Percentiles rank a stretch among this genome's conserved stretches.
phyloP scores from a whole-genome alignment of 1,140 invertebrate genomes.

The Cydia amplana region DNA sequence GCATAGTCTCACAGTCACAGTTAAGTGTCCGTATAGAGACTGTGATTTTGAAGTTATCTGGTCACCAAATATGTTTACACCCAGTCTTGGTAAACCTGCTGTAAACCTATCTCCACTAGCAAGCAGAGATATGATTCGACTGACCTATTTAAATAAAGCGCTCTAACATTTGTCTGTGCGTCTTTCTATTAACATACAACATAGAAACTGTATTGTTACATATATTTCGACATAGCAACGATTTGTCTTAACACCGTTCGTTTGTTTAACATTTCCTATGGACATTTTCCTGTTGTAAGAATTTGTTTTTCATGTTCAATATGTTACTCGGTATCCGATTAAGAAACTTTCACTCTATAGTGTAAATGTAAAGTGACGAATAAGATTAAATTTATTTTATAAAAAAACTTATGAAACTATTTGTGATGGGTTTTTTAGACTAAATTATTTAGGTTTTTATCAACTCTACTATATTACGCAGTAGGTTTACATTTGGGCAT shows the following conservation, averaged over 20 bases:
- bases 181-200: constrained; percentile 30
- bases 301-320: background rate
- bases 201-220: constrained; percentile 27
- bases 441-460: too few species aligned
- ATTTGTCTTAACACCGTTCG: constrained; percentile 28
- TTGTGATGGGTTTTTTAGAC: too few species aligned
- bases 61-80: too few species aligned
- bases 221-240: constrained; percentile 21
- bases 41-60: too few species aligned
- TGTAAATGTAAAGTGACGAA: too few species aligned
- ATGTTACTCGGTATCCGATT: background rate
- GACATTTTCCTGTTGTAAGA: constrained; percentile 18
- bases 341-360: constrained; percentile 25
- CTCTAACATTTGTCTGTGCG: constrained; percentile 27
- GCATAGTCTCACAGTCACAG: too few species aligned
- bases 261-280: constrained; percentile 21
- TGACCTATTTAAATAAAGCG: constrained; percentile 31
- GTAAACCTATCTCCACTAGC: background rate
- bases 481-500: too few species aligned
- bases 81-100: background rate
- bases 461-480: too few species aligned
- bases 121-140: constrained; percentile 25
- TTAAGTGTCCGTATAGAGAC: too few species aligned
- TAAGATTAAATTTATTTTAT: background rate
- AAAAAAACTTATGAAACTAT: background rate